Conservation (phyloP, 2,888 invertebrate species). For the Lasioglossum figueresi region DNA sequence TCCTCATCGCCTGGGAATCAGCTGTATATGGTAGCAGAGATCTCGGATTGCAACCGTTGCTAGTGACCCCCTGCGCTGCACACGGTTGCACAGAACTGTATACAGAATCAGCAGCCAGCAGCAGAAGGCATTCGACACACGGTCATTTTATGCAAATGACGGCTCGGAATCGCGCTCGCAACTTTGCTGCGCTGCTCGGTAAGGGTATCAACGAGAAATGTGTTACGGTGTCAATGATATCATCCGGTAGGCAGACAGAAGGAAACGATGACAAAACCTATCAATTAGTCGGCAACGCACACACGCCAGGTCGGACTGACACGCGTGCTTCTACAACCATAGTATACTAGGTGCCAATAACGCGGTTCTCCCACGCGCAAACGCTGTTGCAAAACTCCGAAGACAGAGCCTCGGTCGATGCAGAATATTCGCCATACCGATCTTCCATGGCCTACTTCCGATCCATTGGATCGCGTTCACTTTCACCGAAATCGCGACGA, state of each 20-base stretch:
- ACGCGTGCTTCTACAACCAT: conserved; percentile 16
- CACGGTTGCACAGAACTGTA: neutral
- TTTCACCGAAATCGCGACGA: neutral
- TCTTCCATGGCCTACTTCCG: conserved; percentile 32
- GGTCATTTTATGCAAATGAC: conserved; percentile 38
- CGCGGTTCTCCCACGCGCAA: conserved; percentile 48
- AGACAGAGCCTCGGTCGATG: conserved; percentile 18
- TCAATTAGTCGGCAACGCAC: conserved; percentile 52
- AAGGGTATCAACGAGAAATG: conserved; percentile 52
- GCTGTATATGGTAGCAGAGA: neutral
- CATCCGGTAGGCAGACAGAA: conserved; percentile 55
- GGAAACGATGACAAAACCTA: conserved; percentile 60
- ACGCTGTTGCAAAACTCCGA: conserved; percentile 33
- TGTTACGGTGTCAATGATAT: conserved; percentile 59
- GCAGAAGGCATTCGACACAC: neutral
- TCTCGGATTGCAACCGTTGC: neutral
- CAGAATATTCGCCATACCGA: conserved; percentile 15
- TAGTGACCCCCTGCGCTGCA: neutral
- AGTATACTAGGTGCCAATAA: conserved; percentile 35
- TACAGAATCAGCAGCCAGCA: neutral
- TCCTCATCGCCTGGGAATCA: neutral
- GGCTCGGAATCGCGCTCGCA: neutral
- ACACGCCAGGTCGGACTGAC: conserved; percentile 16
- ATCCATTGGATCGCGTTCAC: neutral
- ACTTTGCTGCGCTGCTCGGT: conserved; percentile 25